Evolutionary conservation across 2,888 invertebrate species (phyloP).

Genomic region (Dromius quadrimaculatus): DNA sequence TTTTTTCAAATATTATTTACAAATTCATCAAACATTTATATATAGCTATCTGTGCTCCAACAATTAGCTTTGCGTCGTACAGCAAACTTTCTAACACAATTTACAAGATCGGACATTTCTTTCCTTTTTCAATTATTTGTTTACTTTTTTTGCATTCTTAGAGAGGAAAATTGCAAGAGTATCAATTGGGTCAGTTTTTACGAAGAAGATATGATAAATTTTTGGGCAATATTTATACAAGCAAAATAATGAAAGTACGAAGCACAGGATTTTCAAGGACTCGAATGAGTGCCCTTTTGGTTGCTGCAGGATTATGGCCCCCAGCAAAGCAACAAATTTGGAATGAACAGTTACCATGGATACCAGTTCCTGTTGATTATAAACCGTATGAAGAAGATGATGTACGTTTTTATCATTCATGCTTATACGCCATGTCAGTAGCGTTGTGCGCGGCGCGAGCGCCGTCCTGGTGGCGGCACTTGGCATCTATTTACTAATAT

Average conservation of each 20-base stretch:
- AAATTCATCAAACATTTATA: neutral
- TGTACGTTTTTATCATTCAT: constrained; percentile 17
- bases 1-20: constrained; percentile 41
- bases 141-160: no score
- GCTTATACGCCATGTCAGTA: no score
- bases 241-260: constrained; percentile 72
- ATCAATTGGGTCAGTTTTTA: constrained; percentile 74
- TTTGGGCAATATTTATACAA: constrained; percentile 70
- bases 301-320: constrained; percentile 78
- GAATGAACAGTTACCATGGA: constrained; percentile 74
- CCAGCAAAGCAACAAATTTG: constrained; percentile 70
- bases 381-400: constrained; percentile 48
- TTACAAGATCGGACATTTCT: no score
- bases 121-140: no score
- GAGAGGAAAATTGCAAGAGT: constrained; percentile 63
- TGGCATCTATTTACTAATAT: no score
- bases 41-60: no score
- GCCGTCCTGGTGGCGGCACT: no score
- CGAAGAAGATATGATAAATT: constrained; percentile 73
- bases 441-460: no score
- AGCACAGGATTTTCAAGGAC: constrained; percentile 80
- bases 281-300: constrained; percentile 76
- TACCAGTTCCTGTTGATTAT: constrained; percentile 66
- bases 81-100: no score
- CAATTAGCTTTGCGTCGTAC: no score